phyloP scores from a whole-genome alignment of 2,888 invertebrate species.

The Sminthurinus aureus region DNA sequence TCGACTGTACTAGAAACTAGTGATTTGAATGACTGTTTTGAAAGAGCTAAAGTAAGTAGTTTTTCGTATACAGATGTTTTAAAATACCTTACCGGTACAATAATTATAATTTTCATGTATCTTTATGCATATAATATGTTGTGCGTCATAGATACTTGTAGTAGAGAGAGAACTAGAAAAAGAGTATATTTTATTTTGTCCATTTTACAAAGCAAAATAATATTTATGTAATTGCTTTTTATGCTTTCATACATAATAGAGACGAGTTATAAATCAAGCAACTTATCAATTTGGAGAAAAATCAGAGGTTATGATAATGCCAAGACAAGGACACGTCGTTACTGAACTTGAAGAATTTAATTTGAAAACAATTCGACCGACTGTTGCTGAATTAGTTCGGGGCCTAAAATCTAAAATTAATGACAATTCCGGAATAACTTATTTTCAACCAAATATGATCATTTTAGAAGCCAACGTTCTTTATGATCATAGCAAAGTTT shows the following conservation, averaged over 20 bases:
- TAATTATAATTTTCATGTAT: too few species aligned
- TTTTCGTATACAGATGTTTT: too few species aligned
- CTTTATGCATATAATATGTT: not conserved
- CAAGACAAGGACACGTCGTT: slow-evolving; percentile 44
- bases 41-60: slow-evolving; percentile 48
- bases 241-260: too few species aligned
- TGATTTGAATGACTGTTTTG: slow-evolving; percentile 52
- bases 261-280: slow-evolving; percentile 54
- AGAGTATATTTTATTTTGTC: too few species aligned
- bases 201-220: too few species aligned
- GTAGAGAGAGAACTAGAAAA: too few species aligned
- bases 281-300: slow-evolving; percentile 50
- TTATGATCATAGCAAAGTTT: slow-evolving; percentile 54
- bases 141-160: too few species aligned
- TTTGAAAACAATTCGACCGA: slow-evolving; percentile 10
- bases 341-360: slow-evolving; percentile 26
- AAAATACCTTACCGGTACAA: too few species aligned
- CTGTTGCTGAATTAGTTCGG: slow-evolving; percentile 41
- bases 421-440: slow-evolving; percentile 29
- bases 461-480: slow-evolving; percentile 50
- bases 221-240: too few species aligned
- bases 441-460: slow-evolving; percentile 49
- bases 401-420: slow-evolving; percentile 33
- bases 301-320: slow-evolving; percentile 46
- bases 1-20: slow-evolving; percentile 56